Evolutionary conservation across 1,140 invertebrate genomes (phyloP).

Genomic region (Zaprionus africanus): DNA sequence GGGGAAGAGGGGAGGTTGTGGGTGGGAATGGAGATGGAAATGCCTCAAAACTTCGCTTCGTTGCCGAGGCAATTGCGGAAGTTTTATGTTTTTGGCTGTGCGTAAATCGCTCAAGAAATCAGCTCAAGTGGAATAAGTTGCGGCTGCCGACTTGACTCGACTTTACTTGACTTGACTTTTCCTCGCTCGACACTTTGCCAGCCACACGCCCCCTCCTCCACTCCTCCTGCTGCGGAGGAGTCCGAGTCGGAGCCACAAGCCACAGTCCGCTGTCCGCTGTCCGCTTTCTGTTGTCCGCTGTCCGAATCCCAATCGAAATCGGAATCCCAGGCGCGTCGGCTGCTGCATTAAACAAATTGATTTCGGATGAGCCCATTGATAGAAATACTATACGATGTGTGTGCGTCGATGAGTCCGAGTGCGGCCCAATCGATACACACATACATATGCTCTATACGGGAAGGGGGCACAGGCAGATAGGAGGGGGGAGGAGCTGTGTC

Average conservation of each 20-base stretch:
- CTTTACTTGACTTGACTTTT: slow-evolving; percentile 40
- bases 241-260: background rate
- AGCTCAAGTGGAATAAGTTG: slow-evolving; percentile 81
- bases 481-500: background rate
- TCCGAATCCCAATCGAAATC: slow-evolving; percentile 7
- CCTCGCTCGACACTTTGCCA: slow-evolving; percentile 67
- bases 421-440: slow-evolving; percentile 66
- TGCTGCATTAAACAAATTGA: slow-evolving; percentile 76
- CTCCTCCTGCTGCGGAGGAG: background rate
- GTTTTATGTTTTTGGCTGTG: slow-evolving; percentile 80
- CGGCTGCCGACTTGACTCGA: slow-evolving; percentile 61
- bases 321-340: slow-evolving; percentile 31
- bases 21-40: background rate
- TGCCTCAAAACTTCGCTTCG: slow-evolving; percentile 28
- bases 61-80: slow-evolving; percentile 67
- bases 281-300: background rate
- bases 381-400: slow-evolving; percentile 67
- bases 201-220: background rate
- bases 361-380: slow-evolving; percentile 74
- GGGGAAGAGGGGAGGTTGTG: background rate
- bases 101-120: slow-evolving; percentile 81
- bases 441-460: slow-evolving; percentile 9
- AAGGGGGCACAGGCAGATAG: background rate
- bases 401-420: slow-evolving; percentile 48
- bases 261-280: background rate